These are phyloP conservation scores for Leucoraja ocellata DNA, from an alignment of 2,797 vertebrate species.

Conservation along the genomic window DNA sequence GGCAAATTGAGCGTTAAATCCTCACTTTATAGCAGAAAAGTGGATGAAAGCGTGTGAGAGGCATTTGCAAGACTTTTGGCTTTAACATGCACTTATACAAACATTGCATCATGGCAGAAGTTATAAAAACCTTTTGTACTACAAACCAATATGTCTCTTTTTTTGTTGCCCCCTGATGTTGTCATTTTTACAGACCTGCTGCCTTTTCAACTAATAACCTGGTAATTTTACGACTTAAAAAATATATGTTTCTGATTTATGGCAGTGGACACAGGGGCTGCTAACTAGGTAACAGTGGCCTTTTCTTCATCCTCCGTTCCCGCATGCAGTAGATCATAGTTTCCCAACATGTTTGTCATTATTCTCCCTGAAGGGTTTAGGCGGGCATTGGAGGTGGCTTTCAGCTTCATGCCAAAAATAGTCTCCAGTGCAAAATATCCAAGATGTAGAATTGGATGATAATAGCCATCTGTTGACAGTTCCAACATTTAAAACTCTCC, in stretches of 20 bases:
- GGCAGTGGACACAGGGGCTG: neutral
- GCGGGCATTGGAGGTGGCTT: neutral
- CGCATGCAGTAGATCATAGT: neutral
- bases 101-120: conserved; percentile 15
- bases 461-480: neutral
- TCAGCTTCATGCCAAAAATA: neutral
- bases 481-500: neutral
- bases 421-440: neutral
- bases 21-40: neutral
- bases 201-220: conserved; percentile 29
- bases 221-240: neutral
- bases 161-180: neutral
- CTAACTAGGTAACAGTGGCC: neutral
- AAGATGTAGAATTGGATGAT: conserved; percentile 16
- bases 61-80: neutral
- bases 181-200: conserved; percentile 13
- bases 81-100: neutral
- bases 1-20: neutral
- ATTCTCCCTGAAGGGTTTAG: neutral
- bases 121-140: neutral
- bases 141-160: neutral
- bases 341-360: neutral
- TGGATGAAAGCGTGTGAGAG: no score
- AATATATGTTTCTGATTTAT: neutral
- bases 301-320: conserved; percentile 3